Evolutionary conservation across 2,888 invertebrate genomes (phyloP).

Genomic region (Brachyopa scutellaris): DNA sequence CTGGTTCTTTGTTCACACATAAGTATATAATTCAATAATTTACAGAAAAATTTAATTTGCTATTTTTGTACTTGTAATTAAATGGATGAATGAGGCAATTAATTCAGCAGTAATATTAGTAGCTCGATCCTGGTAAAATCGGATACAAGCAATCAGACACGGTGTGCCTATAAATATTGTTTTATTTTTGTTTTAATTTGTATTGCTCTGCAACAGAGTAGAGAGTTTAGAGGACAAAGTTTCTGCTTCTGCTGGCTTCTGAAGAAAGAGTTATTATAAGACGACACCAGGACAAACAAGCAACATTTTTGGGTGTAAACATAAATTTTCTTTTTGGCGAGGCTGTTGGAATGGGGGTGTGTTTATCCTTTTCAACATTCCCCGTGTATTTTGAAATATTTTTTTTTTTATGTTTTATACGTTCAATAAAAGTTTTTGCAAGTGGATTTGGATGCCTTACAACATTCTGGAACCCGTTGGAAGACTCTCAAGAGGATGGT

Average conservation of each 20-base stretch:
- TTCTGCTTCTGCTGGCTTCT: constrained; percentile 25
- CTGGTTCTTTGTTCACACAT: not conserved
- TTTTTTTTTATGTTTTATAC: constrained; percentile 46
- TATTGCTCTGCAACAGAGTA: constrained; percentile 19
- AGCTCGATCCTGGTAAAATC: constrained; percentile 11
- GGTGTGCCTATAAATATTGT: constrained; percentile 52
- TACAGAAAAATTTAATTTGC: constrained; percentile 39
- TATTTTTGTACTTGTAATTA: constrained; percentile 39
- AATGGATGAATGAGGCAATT: constrained; percentile 34
- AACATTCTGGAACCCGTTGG: not conserved
- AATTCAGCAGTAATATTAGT: constrained; percentile 24
- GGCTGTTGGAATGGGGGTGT: not conserved
- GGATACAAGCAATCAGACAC: constrained; percentile 46
- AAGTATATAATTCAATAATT: constrained; percentile 43
- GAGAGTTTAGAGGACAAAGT: constrained; percentile 40
- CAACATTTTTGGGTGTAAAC: constrained; percentile 50
- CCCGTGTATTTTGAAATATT: constrained; percentile 3
- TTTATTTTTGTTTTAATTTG: constrained; percentile 34
- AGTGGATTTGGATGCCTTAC: constrained; percentile 46
- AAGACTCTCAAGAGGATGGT: constrained; percentile 40
- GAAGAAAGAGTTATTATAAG: constrained; percentile 61
- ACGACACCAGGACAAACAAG: constrained; percentile 63
- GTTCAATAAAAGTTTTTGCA: constrained; percentile 63
- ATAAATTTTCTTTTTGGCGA: constrained; percentile 56
- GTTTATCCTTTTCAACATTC: constrained; percentile 30